phyloP scores from a whole-genome alignment of 2,888 invertebrate genomes.

The Heliconius ismenius region DNA sequence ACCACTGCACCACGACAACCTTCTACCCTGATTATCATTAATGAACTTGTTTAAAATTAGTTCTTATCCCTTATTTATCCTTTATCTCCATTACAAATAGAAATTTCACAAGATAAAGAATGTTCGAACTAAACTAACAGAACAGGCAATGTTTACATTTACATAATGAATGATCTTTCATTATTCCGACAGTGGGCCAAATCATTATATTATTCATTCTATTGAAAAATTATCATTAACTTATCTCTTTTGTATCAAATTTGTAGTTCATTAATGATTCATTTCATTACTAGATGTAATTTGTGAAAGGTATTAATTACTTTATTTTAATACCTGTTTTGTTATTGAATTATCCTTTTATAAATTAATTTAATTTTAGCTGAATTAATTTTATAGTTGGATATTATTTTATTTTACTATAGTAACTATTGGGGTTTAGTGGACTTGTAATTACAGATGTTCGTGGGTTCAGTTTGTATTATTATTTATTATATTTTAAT shows the following conservation, averaged over 20 bases:
- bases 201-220: not conserved
- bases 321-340: constrained; percentile 3
- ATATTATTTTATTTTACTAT: not conserved
- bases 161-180: constrained; percentile 4
- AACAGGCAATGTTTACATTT: not conserved
- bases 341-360: not conserved
- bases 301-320: not conserved
- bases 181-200: not conserved
- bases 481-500: too few relatives aligned
- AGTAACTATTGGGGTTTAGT: not conserved
- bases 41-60: not conserved
- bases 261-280: constrained; percentile 9
- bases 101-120: not conserved
- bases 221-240: constrained; percentile 8
- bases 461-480: not conserved
- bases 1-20: not conserved
- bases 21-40: not conserved
- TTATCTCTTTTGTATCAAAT: not conserved
- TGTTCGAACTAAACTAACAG: not conserved
- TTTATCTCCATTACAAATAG: not conserved
- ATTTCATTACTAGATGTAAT: not conserved
- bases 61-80: not conserved
- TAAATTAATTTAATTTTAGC: not conserved
- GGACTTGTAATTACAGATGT: not conserved
- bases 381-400: not conserved